phyloP scores from a whole-genome alignment of 2,797 vertebrate species.

The Urophycis tenuis region DNA sequence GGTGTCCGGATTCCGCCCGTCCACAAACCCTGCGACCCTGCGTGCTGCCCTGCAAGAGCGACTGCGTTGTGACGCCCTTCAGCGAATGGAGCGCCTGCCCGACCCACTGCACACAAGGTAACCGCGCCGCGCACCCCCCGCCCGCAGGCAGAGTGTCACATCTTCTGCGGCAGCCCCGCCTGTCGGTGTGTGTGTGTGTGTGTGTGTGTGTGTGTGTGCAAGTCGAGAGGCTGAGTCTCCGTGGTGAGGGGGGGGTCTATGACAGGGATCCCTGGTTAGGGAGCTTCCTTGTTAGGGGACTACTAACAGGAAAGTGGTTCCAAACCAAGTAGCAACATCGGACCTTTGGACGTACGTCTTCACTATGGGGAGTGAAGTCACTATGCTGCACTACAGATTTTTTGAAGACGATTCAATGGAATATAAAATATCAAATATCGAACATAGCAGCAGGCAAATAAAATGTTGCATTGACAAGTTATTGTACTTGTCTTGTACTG shows the following conservation, averaged over 20 bases:
- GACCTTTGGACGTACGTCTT: background rate
- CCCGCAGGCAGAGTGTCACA: background rate
- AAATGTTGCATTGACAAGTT: too few species aligned
- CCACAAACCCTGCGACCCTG: constrained; percentile 76
- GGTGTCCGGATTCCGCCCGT: constrained; percentile 83
- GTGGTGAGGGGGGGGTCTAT: background rate
- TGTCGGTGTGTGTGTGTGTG: background rate
- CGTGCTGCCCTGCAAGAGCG: constrained; percentile 80
- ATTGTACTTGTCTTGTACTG: too few species aligned
- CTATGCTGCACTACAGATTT: background rate
- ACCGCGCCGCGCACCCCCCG: background rate
- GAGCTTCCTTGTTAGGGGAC: background rate
- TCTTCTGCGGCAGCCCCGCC: background rate
- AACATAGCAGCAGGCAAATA: background rate
- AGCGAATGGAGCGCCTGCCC: constrained; percentile 93
- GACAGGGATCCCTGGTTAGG: background rate
- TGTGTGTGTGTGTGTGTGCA: too few species aligned
- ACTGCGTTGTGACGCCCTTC: constrained; percentile 89
- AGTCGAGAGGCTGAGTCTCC: background rate
- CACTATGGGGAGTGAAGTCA: background rate
- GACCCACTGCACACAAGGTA: constrained; percentile 78
- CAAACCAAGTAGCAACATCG: background rate
- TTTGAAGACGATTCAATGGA: background rate
- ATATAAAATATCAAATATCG: too few species aligned
- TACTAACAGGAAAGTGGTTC: background rate